Evolutionary conservation across 2,113 vertebrate species (phyloP), one percentile per base, ranked within the genome.

Genomic region (Pipa parva): DNA sequence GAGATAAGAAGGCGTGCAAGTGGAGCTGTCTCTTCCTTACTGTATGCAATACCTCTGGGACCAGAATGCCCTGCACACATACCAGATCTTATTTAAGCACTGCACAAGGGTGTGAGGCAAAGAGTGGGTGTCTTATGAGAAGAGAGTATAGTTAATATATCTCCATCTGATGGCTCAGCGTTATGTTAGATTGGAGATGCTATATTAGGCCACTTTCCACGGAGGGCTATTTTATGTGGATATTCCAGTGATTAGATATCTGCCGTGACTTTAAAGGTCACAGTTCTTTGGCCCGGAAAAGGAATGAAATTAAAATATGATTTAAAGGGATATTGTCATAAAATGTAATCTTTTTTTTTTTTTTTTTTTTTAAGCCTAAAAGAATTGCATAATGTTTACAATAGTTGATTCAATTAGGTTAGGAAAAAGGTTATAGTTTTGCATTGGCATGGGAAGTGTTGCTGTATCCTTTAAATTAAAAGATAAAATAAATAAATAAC

Each of bases 121-220:
- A 27, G 18, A 33, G 29, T 13, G 18, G 57, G 24, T 17, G 24
- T 52, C 39, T 59, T 59, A 33, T 21, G 50, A 18, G 57, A 60
- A 54, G 56, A 12, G 36, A 42, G 31, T 9, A 20, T 46, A 22
- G 29, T 29, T 69, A 69, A 39, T 48, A 21, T 50, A 45, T 51
- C 64, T 24, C 45, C 37, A 68, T 68, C 45, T 60, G 65, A 69
- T 42, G 31, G 56, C 26, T 69, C 56, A 69, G 65, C 57, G 59
- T 29, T 69, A 54, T 60, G 6, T 39, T 52, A 60, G 49, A 54
- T 69, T 54, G 36, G 48, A 39, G 46, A 52, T 7, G 46, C 48
- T 59, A 59, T 52, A 69, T 69, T 50, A 54, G 33, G 64, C 59
- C 29, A 5, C 55, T 60, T 28, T 57, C 29, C 28, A 28, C 28